Evolutionary conservation across 2,113 vertebrate genomes (phyloP), one percentile per base, ranked within the genome.

Genomic region (Collichthys lucidus): DNA sequence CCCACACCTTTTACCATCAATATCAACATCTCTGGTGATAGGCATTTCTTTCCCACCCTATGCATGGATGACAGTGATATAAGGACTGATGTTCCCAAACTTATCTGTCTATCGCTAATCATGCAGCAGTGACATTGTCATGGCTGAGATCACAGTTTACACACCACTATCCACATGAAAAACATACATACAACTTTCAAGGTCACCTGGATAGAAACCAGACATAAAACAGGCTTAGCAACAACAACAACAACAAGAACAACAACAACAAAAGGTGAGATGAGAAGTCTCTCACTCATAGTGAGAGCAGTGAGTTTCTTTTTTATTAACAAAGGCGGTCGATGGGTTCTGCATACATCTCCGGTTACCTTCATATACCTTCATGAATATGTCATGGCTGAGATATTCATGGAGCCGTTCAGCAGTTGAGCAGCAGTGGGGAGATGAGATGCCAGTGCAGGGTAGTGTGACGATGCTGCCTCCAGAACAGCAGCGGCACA

Each of bases 321-420:
- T 80, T 78, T 88, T 80, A 82, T 89, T 82, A 73, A 86, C 78
- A 66, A 82, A 74, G 76, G 63, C 14, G 31, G 65, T 11, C 19
- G 52, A 40, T 72, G 68, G 61, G 47, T 68, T 83, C 75, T 61
- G 65, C 77, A 56, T 55, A 66, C 68, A 57, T 84, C 71, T 73
- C 65, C 69, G 64, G 55, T 76, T 71, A 57, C 67, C 75, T 73
- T 66, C 61, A 52, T 71, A 74, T 49, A 49, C 53, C 86, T 81
- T 86, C 62, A 77, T 77, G 78, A 79, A 79, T 90, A 82, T 67
- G 53, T 83, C 82, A 71, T n/a, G 59, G 57, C 11, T 77, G 71
- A 83, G 67, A 69, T 87, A 87, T 82, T 90, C 86, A 91, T 87
- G 82, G 69, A 86, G 80, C 73, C 55, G 68, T 71, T 88, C 77